phyloP scores from a whole-genome alignment of 2,888 invertebrate species.

The Orthosia gothica region DNA sequence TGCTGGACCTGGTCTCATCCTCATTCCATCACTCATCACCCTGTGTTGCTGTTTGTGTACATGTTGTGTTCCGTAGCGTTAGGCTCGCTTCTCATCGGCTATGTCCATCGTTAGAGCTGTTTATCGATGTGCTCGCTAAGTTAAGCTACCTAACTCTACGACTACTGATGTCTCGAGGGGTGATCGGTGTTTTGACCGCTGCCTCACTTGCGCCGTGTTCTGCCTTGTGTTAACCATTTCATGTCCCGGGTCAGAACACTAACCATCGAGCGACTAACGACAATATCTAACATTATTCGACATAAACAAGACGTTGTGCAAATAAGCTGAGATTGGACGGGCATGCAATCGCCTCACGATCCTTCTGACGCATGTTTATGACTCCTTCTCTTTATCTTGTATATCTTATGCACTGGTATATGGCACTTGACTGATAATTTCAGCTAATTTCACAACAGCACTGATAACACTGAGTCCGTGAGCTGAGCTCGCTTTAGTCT shows the following conservation, averaged over 20 bases:
- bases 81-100: conserved; percentile 79
- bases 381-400: conserved; percentile 68
- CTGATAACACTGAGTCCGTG: conserved; percentile 72
- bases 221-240: conserved; percentile 43
- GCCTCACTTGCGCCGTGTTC: conserved; percentile 35
- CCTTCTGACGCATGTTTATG: conserved; percentile 81
- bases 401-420: conserved; percentile 66
- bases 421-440: conserved; percentile 82
- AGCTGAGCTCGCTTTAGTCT: conserved; percentile 82
- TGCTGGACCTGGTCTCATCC: conserved; percentile 63
- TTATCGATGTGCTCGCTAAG: conserved; percentile 75
- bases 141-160: conserved; percentile 64
- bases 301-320: conserved; percentile 79
- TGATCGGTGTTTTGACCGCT: conserved; percentile 77
- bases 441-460: conserved; percentile 90
- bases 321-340: conserved; percentile 90
- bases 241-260: conserved; percentile 71
- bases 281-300: conserved; percentile 62
- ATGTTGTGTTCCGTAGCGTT: conserved; percentile 53
- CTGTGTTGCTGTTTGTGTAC: conserved; percentile 69
- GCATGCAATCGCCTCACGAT: conserved; percentile 78
- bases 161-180: conserved; percentile 56
- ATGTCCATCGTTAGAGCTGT: conserved; percentile 78
- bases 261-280: conserved; percentile 68
- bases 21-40: conserved; percentile 74